Base-by-base conservation (phyloP, 2,888 invertebrate genomes). In the Dicyrtomina minuta region DNA sequence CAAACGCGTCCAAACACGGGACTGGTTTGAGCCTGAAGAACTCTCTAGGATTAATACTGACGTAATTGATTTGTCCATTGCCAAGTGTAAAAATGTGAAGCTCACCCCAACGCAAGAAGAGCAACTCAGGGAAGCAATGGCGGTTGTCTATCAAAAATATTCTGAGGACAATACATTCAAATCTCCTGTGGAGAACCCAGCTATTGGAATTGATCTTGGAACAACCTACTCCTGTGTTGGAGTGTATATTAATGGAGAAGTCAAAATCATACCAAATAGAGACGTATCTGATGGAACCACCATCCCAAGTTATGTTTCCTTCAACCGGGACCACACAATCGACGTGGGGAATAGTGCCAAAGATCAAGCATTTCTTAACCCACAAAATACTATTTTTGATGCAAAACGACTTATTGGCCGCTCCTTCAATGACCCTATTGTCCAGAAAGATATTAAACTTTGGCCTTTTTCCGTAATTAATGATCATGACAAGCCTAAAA, bases 361-460 rank as follows among this genome's bases (percentile, higher is more conserved):
- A 82, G 91, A 91, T 81, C 92, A 92, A 83, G 90, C 39, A 13
- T 66, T 53, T n/a, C 12, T 12, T 2, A 20, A 39, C 10, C 64
- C 64, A 20, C 17, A 49, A 53, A 53, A 59, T 15, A 67, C 59
- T 1, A 51, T 67, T 8, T 83, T 87, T 90, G 96, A 97, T 86
- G 96, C 93, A 79, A 89, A 96, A 84, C 90, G 96, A 82, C 86
- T 96, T 80, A 94, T 96, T 84, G 96, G 96, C 68, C 89, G 95
- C 79, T 90, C 90, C 79, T 96, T 89, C 82, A 89, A 90, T 79
- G 94, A 95, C 82, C 84, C 83, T 51, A 89, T 91, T n/a, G 92
- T 97, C 68, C 95, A 96, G 84, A 88, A 88, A 60, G 96, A 96
- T 82, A 90, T 95, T 87, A 93, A 95, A 84, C 91, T 91, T 83